A percentile compares a stretch with the other conserved stretches of the same genome.
phyloP scores from a whole-genome alignment of 2,888 invertebrate genomes.

The Polymixis lichenea region DNA sequence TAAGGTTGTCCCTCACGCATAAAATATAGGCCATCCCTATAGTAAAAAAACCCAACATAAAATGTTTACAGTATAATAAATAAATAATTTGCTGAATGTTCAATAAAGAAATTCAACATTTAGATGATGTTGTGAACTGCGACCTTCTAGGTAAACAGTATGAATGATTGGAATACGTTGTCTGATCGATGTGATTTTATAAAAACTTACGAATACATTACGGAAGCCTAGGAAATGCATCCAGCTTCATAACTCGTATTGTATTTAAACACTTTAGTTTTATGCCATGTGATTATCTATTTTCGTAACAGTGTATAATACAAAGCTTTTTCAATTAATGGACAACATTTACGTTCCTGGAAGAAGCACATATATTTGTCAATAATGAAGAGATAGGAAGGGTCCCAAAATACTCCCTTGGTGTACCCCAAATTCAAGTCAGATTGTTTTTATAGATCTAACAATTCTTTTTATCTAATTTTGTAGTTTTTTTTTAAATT shows the following conservation, averaged over 20 bases:
- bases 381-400: neutral
- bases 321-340: neutral
- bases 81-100: slow-evolving; percentile 25
- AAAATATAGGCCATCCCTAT: slow-evolving; percentile 45
- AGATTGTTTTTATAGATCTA: neutral
- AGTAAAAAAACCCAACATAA: slow-evolving; percentile 48
- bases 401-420: slow-evolving; percentile 28
- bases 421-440: neutral
- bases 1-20: slow-evolving; percentile 43
- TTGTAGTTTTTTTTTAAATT: neutral
- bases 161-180: neutral
- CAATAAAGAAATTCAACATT: neutral
- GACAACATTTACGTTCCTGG: neutral
- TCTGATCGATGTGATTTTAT: neutral
- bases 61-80: slow-evolving; percentile 25
- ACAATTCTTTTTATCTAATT: neutral
- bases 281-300: neutral
- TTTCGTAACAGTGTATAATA: slow-evolving; percentile 4
- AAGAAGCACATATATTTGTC: neutral
- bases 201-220: neutral
- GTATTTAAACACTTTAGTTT: slow-evolving; percentile 1
- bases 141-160: neutral
- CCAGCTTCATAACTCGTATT: neutral
- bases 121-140: neutral
- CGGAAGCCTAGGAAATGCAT: neutral